These are phyloP conservation scores for Acinonyx jubatus DNA, from an alignment of 2,113 vertebrate genomes.

Conservation along the genomic window DNA sequence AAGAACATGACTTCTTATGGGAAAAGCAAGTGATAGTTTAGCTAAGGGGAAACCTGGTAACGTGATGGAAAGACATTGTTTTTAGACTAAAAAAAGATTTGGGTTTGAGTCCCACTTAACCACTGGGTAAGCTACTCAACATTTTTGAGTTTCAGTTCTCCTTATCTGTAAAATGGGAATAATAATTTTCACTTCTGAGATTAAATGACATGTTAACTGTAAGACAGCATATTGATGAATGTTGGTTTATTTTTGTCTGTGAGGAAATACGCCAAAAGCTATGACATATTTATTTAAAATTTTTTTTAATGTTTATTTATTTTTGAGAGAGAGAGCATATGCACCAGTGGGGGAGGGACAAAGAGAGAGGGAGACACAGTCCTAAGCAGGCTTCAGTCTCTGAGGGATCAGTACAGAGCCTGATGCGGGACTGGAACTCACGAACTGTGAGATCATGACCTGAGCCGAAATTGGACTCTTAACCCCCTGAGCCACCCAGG, in stretches of 20 bases:
- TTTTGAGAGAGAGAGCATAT: no score
- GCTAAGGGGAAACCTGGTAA: background rate
- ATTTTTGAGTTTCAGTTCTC: conserved; percentile 25
- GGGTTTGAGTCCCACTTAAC: background rate
- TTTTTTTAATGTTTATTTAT: no score
- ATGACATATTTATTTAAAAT: background rate
- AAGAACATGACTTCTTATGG: background rate
- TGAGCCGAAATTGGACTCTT: no score
- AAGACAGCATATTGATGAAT: background rate
- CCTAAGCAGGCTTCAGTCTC: no score
- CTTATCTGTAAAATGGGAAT: background rate
- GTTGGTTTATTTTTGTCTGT: conserved; percentile 25
- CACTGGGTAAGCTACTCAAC: background rate
- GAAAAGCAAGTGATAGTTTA: background rate
- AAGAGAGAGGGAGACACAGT: no score
- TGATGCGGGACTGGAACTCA: no score
- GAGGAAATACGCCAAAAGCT: background rate
- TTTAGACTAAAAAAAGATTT: conserved; percentile 19
- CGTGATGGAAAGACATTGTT: background rate
- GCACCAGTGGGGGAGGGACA: no score
- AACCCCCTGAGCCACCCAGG: no score
- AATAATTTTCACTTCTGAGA: conserved; percentile 26
- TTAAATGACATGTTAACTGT: background rate
- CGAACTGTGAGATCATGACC: no score
- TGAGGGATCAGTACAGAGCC: no score